phyloP scores from a whole-genome alignment of 2,113 vertebrate species.

The Pelobates fuscus region DNA sequence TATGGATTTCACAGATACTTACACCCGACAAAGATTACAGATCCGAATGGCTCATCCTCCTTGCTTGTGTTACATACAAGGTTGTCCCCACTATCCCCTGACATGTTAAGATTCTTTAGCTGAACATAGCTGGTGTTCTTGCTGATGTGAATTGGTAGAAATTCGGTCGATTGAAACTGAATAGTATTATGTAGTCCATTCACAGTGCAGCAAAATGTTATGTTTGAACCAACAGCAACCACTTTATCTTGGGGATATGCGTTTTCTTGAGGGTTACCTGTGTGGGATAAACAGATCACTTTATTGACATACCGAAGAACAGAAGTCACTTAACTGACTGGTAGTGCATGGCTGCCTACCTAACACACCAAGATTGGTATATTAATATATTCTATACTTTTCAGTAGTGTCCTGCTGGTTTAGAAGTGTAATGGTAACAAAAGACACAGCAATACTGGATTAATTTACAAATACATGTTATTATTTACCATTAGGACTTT shows the following conservation, averaged over 20 bases:
- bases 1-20: constrained; percentile 53
- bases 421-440: too few relatives aligned
- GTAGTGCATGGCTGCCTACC: too few relatives aligned
- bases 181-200: constrained; percentile 42
- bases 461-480: too few relatives aligned
- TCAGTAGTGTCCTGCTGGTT: too few relatives aligned
- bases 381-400: too few relatives aligned
- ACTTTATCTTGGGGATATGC: constrained; percentile 68
- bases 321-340: too few relatives aligned
- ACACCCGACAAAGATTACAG: constrained; percentile 77
- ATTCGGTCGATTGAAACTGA: neutral
- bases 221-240: constrained; percentile 66
- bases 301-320: too few relatives aligned
- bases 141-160: constrained; percentile 58
- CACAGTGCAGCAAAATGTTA: constrained; percentile 68
- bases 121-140: constrained; percentile 64
- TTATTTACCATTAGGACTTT: too few relatives aligned
- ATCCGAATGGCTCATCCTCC: constrained; percentile 49
- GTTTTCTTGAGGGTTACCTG: neutral
- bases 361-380: too few relatives aligned
- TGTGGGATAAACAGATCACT: neutral
- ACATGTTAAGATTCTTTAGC: constrained; percentile 63
- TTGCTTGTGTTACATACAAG: constrained; percentile 54
- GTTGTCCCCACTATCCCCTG: constrained; percentile 65
- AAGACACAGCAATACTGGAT: too few relatives aligned